phyloP scores from a whole-genome alignment of 1,140 invertebrate species.

The Yoshiicerus persimilis region DNA sequence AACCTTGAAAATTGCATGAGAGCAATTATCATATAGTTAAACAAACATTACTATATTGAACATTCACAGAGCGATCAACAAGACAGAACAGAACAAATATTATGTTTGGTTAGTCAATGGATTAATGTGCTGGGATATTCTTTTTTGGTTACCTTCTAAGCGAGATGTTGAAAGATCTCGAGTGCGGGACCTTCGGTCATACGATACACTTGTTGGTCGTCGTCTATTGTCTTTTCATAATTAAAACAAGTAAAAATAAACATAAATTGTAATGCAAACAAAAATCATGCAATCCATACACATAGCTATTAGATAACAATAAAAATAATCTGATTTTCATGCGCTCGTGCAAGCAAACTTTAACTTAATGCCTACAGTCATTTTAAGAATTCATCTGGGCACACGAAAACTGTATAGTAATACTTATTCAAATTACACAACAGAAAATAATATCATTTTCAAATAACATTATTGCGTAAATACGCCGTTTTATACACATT shows the following conservation, averaged over 20 bases:
- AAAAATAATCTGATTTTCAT: neutral
- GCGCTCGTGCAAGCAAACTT: neutral
- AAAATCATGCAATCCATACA: neutral
- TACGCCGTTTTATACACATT: too few species aligned
- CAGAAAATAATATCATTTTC: neutral
- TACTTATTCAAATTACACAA: too few species aligned
- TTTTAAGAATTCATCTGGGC: neutral
- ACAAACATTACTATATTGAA: neutral
- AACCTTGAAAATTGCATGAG: conserved; percentile 7
- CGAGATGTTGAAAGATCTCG: conserved; percentile 45
- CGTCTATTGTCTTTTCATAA: conserved; percentile 42
- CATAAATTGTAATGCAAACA: conserved; percentile 16
- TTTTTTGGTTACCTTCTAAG: conserved; percentile 43
- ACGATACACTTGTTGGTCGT: conserved; percentile 16
- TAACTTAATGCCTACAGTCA: neutral
- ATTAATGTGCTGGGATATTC: neutral
- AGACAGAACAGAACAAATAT: neutral
- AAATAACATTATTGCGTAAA: neutral
- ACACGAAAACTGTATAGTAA: too few species aligned
- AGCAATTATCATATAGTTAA: conserved; percentile 6
- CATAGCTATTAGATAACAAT: neutral
- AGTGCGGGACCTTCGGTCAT: conserved; percentile 41
- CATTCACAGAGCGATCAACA: neutral
- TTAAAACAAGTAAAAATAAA: conserved; percentile 26
- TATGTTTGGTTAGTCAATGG: neutral